Evolutionary conservation across 2,113 vertebrate genomes (phyloP).

Genomic region (Lagopus muta): DNA sequence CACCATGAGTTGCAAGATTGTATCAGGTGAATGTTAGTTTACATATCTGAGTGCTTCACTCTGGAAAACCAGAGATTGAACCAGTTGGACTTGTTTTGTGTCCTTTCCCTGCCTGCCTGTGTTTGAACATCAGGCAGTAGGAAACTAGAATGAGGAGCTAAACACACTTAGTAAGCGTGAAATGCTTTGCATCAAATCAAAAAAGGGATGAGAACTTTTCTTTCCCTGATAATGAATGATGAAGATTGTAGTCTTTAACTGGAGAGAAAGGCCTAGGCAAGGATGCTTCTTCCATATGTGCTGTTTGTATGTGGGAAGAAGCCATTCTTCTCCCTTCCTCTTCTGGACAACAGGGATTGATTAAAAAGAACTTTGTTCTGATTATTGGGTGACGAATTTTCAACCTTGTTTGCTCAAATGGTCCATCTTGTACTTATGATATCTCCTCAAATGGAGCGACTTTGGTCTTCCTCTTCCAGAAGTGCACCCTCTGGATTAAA

Average conservation of each 20-base stretch:
- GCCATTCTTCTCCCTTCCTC: not conserved
- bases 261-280: not conserved
- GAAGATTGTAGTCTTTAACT: not conserved
- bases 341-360: not conserved
- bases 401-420: not conserved
- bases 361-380: not conserved
- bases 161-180: not conserved
- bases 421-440: not conserved
- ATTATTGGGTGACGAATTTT: not conserved
- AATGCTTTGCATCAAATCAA: not conserved
- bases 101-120: slow-evolving; percentile 6
- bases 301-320: not conserved
- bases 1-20: slow-evolving; percentile 99
- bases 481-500: not conserved
- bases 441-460: not conserved
- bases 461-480: not conserved
- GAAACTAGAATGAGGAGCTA: not conserved
- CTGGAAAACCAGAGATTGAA: not conserved
- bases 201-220: not conserved
- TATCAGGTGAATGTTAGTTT: slow-evolving; percentile 88
- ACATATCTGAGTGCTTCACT: not conserved
- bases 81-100: not conserved
- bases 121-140: not conserved
- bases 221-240: not conserved
- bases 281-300: not conserved